Evolutionary conservation across 2,888 invertebrate genomes (phyloP).

Genomic region (Drosophila mimica): DNA sequence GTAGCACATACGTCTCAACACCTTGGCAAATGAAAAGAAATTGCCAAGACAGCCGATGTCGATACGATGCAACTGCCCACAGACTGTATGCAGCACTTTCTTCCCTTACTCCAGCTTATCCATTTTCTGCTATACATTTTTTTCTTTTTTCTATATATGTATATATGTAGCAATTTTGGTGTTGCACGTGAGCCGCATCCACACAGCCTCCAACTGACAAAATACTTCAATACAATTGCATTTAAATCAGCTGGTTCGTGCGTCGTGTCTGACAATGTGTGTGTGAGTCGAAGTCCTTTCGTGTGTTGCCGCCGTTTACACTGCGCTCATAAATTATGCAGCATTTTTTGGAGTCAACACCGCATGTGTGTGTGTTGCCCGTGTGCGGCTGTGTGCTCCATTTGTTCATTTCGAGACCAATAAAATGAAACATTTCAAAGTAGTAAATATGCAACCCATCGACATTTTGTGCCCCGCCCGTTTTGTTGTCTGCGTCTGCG

Average conservation of each 20-base stretch:
- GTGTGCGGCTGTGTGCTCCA: constrained; percentile 65
- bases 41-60: constrained; percentile 50
- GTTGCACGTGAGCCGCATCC: constrained; percentile 53
- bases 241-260: constrained; percentile 73
- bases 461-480: constrained; percentile 40
- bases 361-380: constrained; percentile 11
- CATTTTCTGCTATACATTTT: background rate
- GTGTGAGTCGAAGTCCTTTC: constrained; percentile 39
- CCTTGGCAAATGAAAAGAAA: constrained; percentile 77
- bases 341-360: constrained; percentile 61
- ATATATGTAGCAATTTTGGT: constrained; percentile 58
- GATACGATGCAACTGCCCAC: constrained; percentile 29
- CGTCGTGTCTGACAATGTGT: constrained; percentile 26
- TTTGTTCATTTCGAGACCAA: constrained; percentile 84
- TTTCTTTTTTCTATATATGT: constrained; percentile 22
- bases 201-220: constrained; percentile 56
- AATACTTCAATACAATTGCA: constrained; percentile 78
- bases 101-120: background rate
- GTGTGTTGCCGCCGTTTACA: constrained; percentile 60
- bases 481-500: constrained; percentile 72
- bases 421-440: constrained; percentile 83
- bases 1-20: constrained; percentile 72
- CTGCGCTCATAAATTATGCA: constrained; percentile 75
- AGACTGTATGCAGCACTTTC: constrained; percentile 5
- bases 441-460: constrained; percentile 79